These are phyloP conservation scores for Gymnobelideus leadbeateri DNA, from an alignment of 2,113 vertebrate species.

Conservation along the genomic window DNA sequence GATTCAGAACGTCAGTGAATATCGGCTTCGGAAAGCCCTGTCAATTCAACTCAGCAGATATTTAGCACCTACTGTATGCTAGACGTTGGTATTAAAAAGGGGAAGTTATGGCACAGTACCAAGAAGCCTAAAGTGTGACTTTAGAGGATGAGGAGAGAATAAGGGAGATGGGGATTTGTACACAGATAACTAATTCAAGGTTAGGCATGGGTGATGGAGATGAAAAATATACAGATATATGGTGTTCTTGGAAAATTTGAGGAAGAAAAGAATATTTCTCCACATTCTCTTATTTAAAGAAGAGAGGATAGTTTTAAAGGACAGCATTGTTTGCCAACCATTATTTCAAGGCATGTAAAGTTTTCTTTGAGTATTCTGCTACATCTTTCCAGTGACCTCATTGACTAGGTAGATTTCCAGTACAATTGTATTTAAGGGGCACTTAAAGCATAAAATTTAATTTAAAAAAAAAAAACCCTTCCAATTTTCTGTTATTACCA, in stretches of 20 bases:
- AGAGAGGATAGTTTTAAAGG: no score
- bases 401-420: background rate
- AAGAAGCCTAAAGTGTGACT: background rate
- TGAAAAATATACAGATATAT: background rate
- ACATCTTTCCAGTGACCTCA: background rate
- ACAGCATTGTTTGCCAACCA: background rate
- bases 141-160: background rate
- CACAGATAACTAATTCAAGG: background rate
- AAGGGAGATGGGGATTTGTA: background rate
- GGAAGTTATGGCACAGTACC: background rate
- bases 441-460: background rate
- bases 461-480: background rate
- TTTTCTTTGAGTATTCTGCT: background rate
- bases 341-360: background rate
- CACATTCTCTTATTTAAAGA: background rate
- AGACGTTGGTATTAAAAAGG: background rate
- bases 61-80: background rate
- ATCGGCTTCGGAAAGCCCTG: no score
- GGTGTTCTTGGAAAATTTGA: background rate
- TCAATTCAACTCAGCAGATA: no score
- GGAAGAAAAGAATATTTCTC: background rate
- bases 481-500: background rate
- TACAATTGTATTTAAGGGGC: background rate
- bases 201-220: background rate
- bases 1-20: background rate